Conservation (phyloP, 2,888 invertebrate species). For the Disparrhopalites patrizii region DNA sequence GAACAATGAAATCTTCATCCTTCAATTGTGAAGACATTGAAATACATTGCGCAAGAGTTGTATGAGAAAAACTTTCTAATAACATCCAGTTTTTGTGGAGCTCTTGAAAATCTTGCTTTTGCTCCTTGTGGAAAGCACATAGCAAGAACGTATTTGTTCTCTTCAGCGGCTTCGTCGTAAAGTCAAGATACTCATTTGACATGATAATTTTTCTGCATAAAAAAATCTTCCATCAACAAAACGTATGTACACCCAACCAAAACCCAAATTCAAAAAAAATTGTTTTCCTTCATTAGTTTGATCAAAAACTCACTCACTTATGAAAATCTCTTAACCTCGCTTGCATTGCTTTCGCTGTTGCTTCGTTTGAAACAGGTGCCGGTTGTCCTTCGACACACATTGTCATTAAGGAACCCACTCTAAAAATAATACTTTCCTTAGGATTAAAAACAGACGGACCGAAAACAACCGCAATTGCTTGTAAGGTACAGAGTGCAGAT, state of each 20-base stretch:
- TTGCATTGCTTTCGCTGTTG: too few relatives aligned
- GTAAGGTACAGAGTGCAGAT: too few relatives aligned
- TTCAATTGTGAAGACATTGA: not conserved
- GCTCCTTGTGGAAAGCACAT: too few relatives aligned
- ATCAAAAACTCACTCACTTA: not conserved
- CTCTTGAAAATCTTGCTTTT: too few relatives aligned
- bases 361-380: not conserved
- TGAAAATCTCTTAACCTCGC: not conserved
- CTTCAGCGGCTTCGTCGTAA: constrained; percentile 30
- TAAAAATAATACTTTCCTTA: constrained; percentile 31
- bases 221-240: not conserved
- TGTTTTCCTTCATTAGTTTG: too few relatives aligned
- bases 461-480: constrained; percentile 27
- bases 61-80: not conserved
- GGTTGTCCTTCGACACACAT: too few relatives aligned
- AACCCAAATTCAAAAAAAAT: too few relatives aligned
- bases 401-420: not conserved
- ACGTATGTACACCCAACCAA: too few relatives aligned
- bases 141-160: constrained; percentile 26
- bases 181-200: constrained; percentile 32
- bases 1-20: not conserved
- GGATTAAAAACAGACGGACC: constrained; percentile 36
- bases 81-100: not conserved
- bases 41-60: too few relatives aligned
- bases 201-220: constrained; percentile 29